Evolutionary conservation across 2,888 invertebrate genomes (phyloP).

Genomic region (Drosophila paranaensis): DNA sequence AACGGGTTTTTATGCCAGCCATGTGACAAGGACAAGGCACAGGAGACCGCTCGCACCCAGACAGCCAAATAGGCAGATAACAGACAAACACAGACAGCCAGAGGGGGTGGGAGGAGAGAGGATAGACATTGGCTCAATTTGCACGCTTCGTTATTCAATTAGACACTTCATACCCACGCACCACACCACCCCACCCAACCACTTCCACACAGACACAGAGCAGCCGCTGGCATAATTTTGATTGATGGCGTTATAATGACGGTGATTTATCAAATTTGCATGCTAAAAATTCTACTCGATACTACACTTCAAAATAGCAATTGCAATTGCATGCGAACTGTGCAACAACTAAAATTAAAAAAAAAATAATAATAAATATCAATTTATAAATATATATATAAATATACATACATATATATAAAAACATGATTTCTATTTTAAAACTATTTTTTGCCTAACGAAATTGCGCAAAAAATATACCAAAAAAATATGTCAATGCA

Average conservation of each 20-base stretch:
- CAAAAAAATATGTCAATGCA: too few species aligned
- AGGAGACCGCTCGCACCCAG: slow-evolving; percentile 4
- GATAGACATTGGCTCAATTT: slow-evolving; percentile 67
- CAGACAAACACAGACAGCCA: background rate
- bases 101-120: background rate
- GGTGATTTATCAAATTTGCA: slow-evolving; percentile 84
- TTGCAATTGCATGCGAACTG: slow-evolving; percentile 13
- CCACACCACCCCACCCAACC: slow-evolving; percentile 7
- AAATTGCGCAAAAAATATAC: background rate
- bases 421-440: background rate
- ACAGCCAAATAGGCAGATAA: slow-evolving; percentile 21
- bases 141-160: slow-evolving; percentile 82
- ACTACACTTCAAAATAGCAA: slow-evolving; percentile 39
- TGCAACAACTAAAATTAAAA: background rate
- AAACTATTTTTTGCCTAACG: background rate
- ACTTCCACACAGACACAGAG: slow-evolving; percentile 9
- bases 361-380: background rate
- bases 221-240: slow-evolving; percentile 80
- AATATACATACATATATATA: background rate
- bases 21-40: slow-evolving; percentile 47
- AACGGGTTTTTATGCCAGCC: slow-evolving; percentile 41
- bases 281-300: slow-evolving; percentile 52
- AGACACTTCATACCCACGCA: slow-evolving; percentile 69
- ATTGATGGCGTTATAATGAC: slow-evolving; percentile 84
- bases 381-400: background rate